Evolutionary conservation across 1,140 invertebrate genomes (phyloP).

Genomic region (Phymorhynchus buccinoides): DNA sequence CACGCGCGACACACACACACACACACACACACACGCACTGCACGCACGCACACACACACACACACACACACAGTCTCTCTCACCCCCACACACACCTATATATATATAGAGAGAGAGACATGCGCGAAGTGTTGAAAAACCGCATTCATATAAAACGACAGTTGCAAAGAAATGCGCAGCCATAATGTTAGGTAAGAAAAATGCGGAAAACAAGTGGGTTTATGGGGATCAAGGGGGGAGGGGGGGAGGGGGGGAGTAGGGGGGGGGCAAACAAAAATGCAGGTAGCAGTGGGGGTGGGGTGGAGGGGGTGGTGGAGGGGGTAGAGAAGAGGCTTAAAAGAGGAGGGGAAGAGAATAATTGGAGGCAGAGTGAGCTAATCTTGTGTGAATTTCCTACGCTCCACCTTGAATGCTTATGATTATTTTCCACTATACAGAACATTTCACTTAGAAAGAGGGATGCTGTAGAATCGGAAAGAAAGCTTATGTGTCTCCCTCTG

Average conservation of each 20-base stretch:
- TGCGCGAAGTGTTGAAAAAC: not conserved
- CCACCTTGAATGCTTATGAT: too few species aligned
- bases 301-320: not conserved
- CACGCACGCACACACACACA: slow-evolving; percentile 2
- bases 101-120: not conserved
- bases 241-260: not conserved
- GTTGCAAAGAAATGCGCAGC: too few species aligned
- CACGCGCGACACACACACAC: not conserved
- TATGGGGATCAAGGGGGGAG: not conserved
- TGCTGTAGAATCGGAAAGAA: too few species aligned
- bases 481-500: too few species aligned
- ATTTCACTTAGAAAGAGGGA: too few species aligned
- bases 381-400: too few species aligned
- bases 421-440: too few species aligned
- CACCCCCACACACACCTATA: not conserved
- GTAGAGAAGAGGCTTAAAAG: not conserved
- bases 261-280: too few species aligned
- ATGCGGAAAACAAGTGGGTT: too few species aligned
- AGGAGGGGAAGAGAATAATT: not conserved
- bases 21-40: slow-evolving; percentile 2
- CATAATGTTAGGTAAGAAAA: too few species aligned
- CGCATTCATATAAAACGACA: too few species aligned
- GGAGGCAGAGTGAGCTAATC: too few species aligned
- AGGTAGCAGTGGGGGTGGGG: not conserved
- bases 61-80: not conserved